Evolutionary conservation across 2,113 vertebrate genomes (phyloP), one percentile per base, ranked within the genome.

Genomic region (Glaucomys volans): DNA sequence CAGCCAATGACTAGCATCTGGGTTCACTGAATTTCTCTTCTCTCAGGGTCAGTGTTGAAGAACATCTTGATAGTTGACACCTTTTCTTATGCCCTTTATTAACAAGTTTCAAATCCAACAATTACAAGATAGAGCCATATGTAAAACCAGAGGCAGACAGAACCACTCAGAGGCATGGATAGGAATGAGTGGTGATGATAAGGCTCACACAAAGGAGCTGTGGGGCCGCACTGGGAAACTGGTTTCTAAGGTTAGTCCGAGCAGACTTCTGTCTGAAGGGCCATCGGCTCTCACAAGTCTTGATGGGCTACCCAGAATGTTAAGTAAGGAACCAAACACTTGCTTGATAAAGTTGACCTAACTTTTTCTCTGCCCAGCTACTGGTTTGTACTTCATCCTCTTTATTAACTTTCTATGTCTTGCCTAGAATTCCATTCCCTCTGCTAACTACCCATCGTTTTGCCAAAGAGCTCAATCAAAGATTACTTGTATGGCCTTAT

Each of bases 1-100:
- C 32, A 84, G 9, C 26, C 66, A 62, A 81, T 22, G n/a, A 42
- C 32, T 40, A 16, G 54, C 8, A 10, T 47, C 35, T 0, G 0
- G n/a, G 50, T 62, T 59, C 4, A n/a, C 14, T 37, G 24, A 67
- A 16, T 28, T 80, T 64, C 8, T 87, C 47, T 52, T 71, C 40
- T 77, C 6, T 32, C 2, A 1, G 59, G 22, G 32, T 52, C 75
- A 32, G 8, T 40, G 59, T 42, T 72, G 50, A 52, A 54, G 88
- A 72, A 28, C 30, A 14, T 24, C 52, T 62, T 69, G 42, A 30
- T 11, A 35, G 52, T 40, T 85, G 79, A 35, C 32, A 26, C 59
- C 59, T 3, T 64, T 64, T 11, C 4, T 54, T 50, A 72, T 4
- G 32, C 24, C 28, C 35, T 66, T 96, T 81, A 42, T 50, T 50